phyloP scores from a whole-genome alignment of 2,888 invertebrate genomes.

The Drosophila sordidula region DNA sequence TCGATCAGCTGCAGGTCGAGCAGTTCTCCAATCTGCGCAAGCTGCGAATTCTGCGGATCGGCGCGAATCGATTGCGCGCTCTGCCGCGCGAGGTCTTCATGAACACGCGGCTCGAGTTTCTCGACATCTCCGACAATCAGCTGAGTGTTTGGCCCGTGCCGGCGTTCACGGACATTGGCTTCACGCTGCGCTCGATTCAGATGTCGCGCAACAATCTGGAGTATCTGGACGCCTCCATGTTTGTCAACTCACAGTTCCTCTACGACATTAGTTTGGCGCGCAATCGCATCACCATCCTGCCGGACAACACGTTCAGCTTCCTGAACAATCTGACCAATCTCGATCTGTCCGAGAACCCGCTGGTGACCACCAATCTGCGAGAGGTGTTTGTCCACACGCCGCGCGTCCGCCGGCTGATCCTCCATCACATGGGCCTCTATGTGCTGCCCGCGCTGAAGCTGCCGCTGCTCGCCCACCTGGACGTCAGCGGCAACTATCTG shows the following conservation, averaged over 20 bases:
- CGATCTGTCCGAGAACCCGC: constrained; percentile 92
- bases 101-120: constrained; percentile 91
- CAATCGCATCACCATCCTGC: constrained; percentile 93
- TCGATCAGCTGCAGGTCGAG: constrained; percentile 91
- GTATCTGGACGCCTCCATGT: constrained; percentile 94
- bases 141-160: constrained; percentile 92
- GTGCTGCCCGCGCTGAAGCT: constrained; percentile 91
- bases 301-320: constrained; percentile 95
- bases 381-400: constrained; percentile 95
- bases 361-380: constrained; percentile 93
- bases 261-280: constrained; percentile 91
- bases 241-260: constrained; percentile 92
- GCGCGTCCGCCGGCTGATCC: constrained; percentile 90
- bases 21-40: constrained; percentile 92
- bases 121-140: constrained; percentile 92
- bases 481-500: constrained; percentile 92
- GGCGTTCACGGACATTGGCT: constrained; percentile 91
- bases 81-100: constrained; percentile 92
- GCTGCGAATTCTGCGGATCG: constrained; percentile 90
- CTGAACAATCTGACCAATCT: constrained; percentile 91
- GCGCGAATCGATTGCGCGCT: constrained; percentile 90
- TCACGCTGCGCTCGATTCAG: constrained; percentile 91
- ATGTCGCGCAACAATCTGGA: constrained; percentile 92
- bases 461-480: constrained; percentile 91
- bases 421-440: constrained; percentile 91